Evolutionary conservation across 1,140 invertebrate genomes (phyloP).

Genomic region (Epicauta chinensis): DNA sequence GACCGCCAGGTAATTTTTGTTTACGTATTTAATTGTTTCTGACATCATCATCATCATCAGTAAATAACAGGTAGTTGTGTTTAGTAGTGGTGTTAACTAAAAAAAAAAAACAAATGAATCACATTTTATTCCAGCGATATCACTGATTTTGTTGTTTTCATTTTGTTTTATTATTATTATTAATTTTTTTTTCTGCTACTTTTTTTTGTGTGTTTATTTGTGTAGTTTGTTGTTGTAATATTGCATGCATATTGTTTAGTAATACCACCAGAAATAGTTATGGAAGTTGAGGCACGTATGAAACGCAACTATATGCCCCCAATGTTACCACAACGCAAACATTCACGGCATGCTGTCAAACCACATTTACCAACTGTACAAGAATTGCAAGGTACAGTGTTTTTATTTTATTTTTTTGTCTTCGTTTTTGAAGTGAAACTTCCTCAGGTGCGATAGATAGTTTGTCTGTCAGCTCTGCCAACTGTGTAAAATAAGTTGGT

Average conservation of each 20-base stretch:
- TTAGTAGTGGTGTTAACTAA: background rate
- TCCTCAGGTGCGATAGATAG: too few species aligned
- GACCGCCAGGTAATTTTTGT: constrained; percentile 67
- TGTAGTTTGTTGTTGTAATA: constrained; percentile 38
- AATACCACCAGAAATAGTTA: constrained; percentile 77
- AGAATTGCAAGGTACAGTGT: constrained; percentile 44
- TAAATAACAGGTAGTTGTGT: background rate
- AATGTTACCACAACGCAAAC: constrained; percentile 40
- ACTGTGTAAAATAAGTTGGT: too few species aligned
- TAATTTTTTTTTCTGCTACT: constrained; percentile 28
- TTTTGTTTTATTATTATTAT: constrained; percentile 23
- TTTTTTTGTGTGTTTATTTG: constrained; percentile 30
- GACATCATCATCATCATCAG: background rate
- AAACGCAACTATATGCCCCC: constrained; percentile 52
- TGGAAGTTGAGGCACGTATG: constrained; percentile 85
- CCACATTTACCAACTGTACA: constrained; percentile 51
- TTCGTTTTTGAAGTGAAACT: too few species aligned
- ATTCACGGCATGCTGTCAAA: constrained; percentile 37
- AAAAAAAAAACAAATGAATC: background rate
- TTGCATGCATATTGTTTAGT: constrained; percentile 60
- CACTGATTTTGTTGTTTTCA: constrained; percentile 23
- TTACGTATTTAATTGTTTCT: constrained; percentile 11
- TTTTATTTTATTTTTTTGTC: constrained; percentile 5
- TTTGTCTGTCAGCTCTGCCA: too few species aligned
- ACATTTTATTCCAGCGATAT: too few species aligned